A percentile compares a stretch with the other conserved stretches of the same genome.
Evolutionary conservation across 2,797 vertebrate species (phyloP).

Genomic region (Trichosurus vulpecula): DNA sequence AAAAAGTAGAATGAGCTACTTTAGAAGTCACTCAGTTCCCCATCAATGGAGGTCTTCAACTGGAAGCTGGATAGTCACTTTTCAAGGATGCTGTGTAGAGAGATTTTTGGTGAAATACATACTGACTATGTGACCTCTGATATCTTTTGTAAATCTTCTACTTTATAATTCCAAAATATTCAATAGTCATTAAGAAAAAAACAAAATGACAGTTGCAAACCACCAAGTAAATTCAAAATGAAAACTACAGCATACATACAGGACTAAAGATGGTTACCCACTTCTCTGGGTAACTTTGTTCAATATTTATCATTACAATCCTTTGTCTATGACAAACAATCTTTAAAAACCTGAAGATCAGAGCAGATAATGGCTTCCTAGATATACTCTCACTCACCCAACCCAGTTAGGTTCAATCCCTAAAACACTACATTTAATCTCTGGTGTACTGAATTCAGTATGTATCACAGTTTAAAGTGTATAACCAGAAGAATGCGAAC

Average conservation of each 20-base stretch:
- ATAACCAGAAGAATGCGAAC: background rate
- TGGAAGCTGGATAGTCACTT: background rate
- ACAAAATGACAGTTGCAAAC: background rate
- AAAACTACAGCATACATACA: background rate
- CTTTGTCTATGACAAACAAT: slow-evolving; percentile 38
- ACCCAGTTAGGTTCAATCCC: slow-evolving; percentile 22
- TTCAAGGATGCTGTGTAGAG: background rate
- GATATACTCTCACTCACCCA: background rate
- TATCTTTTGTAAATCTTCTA: background rate
- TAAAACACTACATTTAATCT: slow-evolving; percentile 10
- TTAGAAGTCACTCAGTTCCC: background rate
- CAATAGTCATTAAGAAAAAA: background rate
- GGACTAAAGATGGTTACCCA: no score
- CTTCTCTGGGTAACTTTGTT: slow-evolving; percentile 7
- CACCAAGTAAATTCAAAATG: background rate
- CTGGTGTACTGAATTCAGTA: background rate
- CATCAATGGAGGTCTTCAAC: background rate
- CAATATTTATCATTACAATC: slow-evolving; percentile 35
- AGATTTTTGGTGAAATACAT: background rate
- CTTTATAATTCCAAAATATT: background rate
- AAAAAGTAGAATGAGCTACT: slow-evolving; percentile 25
- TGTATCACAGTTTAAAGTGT: background rate
- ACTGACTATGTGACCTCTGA: background rate
- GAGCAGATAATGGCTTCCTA: background rate
- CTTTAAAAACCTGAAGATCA: slow-evolving; percentile 15